A percentile compares a stretch with the other conserved stretches of the same genome.
Conservation (phyloP, 2,888 invertebrate genomes). For the Helobdella robusta region DNA sequence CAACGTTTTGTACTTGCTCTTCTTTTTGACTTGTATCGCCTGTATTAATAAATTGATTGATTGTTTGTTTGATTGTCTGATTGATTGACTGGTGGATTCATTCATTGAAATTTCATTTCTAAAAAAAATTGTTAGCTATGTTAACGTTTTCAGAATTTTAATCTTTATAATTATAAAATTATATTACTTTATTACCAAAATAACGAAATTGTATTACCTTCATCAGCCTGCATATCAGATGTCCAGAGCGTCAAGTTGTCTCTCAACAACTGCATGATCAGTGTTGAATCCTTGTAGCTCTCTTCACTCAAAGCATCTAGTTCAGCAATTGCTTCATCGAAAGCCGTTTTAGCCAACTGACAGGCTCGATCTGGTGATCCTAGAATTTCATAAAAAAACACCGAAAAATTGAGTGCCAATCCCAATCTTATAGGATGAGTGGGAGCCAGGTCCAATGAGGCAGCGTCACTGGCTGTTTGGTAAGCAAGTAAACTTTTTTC, state of each 20-base stretch:
- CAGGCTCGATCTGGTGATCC: constrained; percentile 96
- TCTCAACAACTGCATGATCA: constrained; percentile 97
- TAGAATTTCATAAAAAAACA: constrained; percentile 97
- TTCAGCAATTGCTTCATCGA: constrained; percentile 97
- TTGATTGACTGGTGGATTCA: too few relatives aligned
- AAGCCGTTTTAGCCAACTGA: constrained; percentile 83
- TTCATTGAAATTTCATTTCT: too few relatives aligned
- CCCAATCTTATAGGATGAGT: constrained; percentile 40
- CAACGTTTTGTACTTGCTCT: constrained; percentile 25
- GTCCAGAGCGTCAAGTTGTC: constrained; percentile 99
- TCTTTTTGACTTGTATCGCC: constrained; percentile 19
- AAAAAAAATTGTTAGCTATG: too few relatives aligned
- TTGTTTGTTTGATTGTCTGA: too few relatives aligned
- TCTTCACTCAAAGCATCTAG: constrained; percentile 94
- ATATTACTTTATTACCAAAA: neutral
- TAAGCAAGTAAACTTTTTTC: constrained; percentile 20
- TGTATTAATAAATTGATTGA: too few relatives aligned
- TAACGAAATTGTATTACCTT: neutral
- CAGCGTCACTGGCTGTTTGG: constrained; percentile 19
- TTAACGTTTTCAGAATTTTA: neutral
- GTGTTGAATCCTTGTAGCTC: constrained; percentile 91
- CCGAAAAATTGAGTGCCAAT: constrained; percentile 72
- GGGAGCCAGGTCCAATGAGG: constrained; percentile 28
- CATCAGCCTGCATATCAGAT: constrained; percentile 60
- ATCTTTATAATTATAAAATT: neutral